A percentile compares a stretch with the other conserved stretches of the same genome.
These are phyloP conservation scores for Stenotaenia linearis DNA, from an alignment of 2,888 invertebrate genomes.

Conservation along the genomic window DNA sequence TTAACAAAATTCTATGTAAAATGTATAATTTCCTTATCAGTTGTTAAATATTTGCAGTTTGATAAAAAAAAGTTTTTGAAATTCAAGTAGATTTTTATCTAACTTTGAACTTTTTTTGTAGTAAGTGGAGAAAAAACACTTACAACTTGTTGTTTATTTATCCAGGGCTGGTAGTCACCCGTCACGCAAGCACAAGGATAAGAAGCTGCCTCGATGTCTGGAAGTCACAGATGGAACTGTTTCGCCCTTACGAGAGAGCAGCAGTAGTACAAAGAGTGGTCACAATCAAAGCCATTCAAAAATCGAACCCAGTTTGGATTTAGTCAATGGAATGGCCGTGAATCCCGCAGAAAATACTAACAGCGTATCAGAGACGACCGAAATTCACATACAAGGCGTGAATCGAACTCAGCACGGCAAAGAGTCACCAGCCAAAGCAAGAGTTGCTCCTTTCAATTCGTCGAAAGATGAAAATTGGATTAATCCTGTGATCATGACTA, in stretches of 20 bases:
- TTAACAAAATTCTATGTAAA: not conserved
- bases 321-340: conserved; percentile 24
- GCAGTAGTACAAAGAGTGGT: not conserved
- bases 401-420: not conserved
- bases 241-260: not conserved
- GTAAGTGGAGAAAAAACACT: too few relatives aligned
- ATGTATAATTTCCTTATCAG: not conserved
- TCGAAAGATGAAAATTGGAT: not conserved
- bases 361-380: not conserved
- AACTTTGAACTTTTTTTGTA: not conserved
- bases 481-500: not conserved
- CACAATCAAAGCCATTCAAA: not conserved
- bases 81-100: too few relatives aligned
- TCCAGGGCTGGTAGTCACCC: conserved; percentile 24
- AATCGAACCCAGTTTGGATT: not conserved
- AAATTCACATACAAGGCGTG: not conserved
- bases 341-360: not conserved
- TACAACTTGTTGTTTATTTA: too few relatives aligned
- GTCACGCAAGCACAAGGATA: conserved; percentile 24
- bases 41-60: not conserved
- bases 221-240: not conserved
- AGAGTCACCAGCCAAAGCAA: conserved; percentile 10
- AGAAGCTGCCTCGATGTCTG: not conserved
- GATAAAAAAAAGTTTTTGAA: too few relatives aligned
- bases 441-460: not conserved